Base-by-base conservation (phyloP, 2,797 vertebrate species). In the Eptatretus atami region DNA sequence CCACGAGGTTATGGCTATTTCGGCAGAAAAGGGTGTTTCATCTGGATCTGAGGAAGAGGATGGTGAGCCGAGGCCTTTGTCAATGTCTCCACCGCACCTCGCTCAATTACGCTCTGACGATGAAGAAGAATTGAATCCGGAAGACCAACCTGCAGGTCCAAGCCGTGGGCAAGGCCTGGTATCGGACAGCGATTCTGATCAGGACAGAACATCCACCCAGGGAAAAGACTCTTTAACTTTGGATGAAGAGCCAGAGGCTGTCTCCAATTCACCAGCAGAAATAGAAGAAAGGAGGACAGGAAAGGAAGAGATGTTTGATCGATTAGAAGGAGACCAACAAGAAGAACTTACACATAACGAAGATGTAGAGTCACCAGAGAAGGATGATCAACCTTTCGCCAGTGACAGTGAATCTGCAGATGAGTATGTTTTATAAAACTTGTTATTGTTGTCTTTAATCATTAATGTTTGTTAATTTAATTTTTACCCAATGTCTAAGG, bases 381-480 rank as follows among this genome's bases (percentile, higher is more conserved):
- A 86, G 44, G 82, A 87, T 70, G 86, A 92, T 67, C 81, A 82
- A 63, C 74, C 95, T 14, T 98, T 98, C 63, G 90, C 88, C 65
- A 93, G 85, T 63, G 90, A 98, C 69, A 95, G 86, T 66, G 90
- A 98, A 15, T 92, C 85, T 0, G 84, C 77, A 13, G 84, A 86
- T 63, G 82, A 83, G 67, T 84, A 61, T 25, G 57, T 61, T 44
- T 44, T 44, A 44, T 8, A 44, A 8, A 44, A 44, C 6, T 5
- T 44, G 4, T 44, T 44, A 14, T 24, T 52, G 13, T 15, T 52
- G 24, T 53, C 65, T 53, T 64, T 69, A 68, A 12, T 67, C 63
- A 52, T 65, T 65, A 1, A 66, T 61, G 67, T 3, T 71, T 55
- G 55, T 64, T 67, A 67, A 66, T 2, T 71, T 92, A 11, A 61